Base-by-base conservation (phyloP, 2,797 vertebrate genomes). In the Platyrinchus mystaceus region DNA sequence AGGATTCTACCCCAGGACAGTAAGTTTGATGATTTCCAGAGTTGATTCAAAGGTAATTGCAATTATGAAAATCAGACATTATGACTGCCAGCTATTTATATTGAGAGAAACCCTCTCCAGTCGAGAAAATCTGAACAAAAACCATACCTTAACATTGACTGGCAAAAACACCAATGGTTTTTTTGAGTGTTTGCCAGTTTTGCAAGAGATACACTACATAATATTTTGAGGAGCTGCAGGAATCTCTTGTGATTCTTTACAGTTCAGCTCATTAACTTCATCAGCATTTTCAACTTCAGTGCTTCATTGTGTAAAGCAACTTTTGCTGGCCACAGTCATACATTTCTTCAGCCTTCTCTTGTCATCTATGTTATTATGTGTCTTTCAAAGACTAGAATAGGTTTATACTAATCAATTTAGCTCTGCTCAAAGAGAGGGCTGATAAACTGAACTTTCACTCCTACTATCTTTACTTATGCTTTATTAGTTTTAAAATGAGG, bases 11-110 rank as follows among this genome's bases (percentile, higher is more conserved):
- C 80, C 49, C 47, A 53, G n/a, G 41, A 73, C 1, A 1, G 10
- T 20, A 70, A 71, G 13, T 87, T 10, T 60, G 47, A 92, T 59
- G 46, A 75, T 47, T 91, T 91, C n/a, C 75, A 74, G 56, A 87
- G 50, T 12, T 92, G 44, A 77, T 75, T 79, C 84, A 68, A 89
- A 93, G 39, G 58, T 66, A 95, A 80, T 30, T 64, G 36, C 58
- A 81, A 50, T 75, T 81, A 91, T 43, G 68, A 85, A 95, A 87
- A 92, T 70, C 21, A 80, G 75, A 80, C 85, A 91, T 91, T 26
- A 81, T 30, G 68, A 67, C 49, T 83, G 89, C 53, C 60, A 77
- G 83, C n/a, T 68, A 80, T 62, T 92, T 58, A 77, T 83, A 89
- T 13, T 47, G 81, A 77, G 46, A 93, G 27, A 95, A 84, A 58